Evolutionary conservation across 2,888 invertebrate genomes (phyloP).

Genomic region (Hirtodrosophila confusa): DNA sequence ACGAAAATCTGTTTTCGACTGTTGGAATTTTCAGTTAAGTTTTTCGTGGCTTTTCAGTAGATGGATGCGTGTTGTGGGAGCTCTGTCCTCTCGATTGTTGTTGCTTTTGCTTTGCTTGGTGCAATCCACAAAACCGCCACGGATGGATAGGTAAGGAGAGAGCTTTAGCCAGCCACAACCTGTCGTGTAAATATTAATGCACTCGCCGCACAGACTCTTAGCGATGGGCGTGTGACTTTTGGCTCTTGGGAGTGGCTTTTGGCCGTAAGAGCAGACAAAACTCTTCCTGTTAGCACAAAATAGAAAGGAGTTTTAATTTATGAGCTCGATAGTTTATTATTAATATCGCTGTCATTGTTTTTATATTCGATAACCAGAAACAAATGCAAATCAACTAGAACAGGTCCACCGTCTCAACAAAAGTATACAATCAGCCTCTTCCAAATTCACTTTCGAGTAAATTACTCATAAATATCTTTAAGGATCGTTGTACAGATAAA

Average conservation of each 20-base stretch:
- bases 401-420: too few species aligned
- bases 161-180: slow-evolving; percentile 60
- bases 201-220: slow-evolving; percentile 29
- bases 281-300: too few species aligned
- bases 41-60: slow-evolving; percentile 30
- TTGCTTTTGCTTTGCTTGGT: slow-evolving; percentile 29
- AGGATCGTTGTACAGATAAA: too few species aligned
- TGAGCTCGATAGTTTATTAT: too few species aligned
- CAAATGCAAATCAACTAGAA: too few species aligned
- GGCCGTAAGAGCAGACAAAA: background rate
- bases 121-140: slow-evolving; percentile 57
- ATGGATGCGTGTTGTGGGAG: slow-evolving; percentile 9
- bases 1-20: slow-evolving; percentile 69
- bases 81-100: slow-evolving; percentile 20
- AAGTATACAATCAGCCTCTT: too few species aligned
- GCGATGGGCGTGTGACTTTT: slow-evolving; percentile 33
- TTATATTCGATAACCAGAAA: too few species aligned
- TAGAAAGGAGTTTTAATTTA: too few species aligned
- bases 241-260: too few species aligned
- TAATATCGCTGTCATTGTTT: too few species aligned
- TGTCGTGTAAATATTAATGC: slow-evolving; percentile 75
- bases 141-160: slow-evolving; percentile 37
- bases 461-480: too few species aligned
- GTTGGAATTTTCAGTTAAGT: slow-evolving; percentile 46
- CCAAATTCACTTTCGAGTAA: too few species aligned